Base-by-base conservation (phyloP, 1,140 invertebrate genomes). In the Odontomachus brunneus region DNA sequence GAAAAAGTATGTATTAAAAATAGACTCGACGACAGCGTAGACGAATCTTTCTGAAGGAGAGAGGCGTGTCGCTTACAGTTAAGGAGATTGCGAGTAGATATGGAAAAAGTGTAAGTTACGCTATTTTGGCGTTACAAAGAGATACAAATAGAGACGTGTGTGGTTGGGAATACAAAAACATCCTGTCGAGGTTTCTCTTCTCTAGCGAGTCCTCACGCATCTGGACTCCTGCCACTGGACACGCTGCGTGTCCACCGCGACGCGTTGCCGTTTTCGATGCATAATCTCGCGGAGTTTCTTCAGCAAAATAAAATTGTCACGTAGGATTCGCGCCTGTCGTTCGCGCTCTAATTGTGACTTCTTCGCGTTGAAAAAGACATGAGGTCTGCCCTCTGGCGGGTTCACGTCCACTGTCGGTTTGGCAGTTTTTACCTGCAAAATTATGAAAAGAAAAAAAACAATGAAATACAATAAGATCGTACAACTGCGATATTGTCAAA, bases 291-390 rank as follows among this genome's bases (percentile, higher is more conserved):
- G 87, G 1, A 94, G 85, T 73, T 93, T 92, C 65, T 90, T 89
- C 26, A 93, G 72, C 0, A 94, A 83, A 17, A 94, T 94, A 33
- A 94, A 94, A 85, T 94, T 94, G 17, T 94, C 91, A 3, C 89
- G 88, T 0, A 91, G 74, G 5, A 94, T 93, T 29, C 90, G 86
- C 1, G 90, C 88, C 38, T 94, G 93, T 19, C 92, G 86, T 81
- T 94, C 93, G 1, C 89, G 87, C 57, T 94, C 92, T 29, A 94
- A 49, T 66, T 94, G 93, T 14, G 86, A 80, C n/a, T 92, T 88
- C 19, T 94, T 93, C 0, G 93, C 93, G 59, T 94, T 91, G 60
- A 88, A 83, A 0, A 83, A 60, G 3, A 94, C 91, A 55, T 94
- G 93, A 11, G 91, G 92, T 75, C 93, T 87, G 38, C 19, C 71